Evolutionary conservation across 2,113 vertebrate species (phyloP).

Genomic region (Paramisgurnus dabryanus): DNA sequence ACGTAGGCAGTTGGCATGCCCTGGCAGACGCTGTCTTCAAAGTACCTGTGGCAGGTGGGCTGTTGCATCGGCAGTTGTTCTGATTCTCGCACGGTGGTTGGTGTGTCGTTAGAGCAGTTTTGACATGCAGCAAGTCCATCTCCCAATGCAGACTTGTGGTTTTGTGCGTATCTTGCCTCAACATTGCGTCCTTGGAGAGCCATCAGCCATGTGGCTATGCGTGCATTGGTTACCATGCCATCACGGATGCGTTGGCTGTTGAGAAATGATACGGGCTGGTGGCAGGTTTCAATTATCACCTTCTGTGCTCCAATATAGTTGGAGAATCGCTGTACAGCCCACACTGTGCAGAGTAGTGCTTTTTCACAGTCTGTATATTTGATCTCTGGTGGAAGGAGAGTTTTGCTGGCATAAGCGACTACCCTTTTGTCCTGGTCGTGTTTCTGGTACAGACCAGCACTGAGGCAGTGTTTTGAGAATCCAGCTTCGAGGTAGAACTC

Average conservation of each 20-base stretch:
- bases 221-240: too few species aligned
- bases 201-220: background rate
- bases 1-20: too few species aligned
- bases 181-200: background rate
- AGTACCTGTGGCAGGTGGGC: background rate
- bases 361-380: too few species aligned
- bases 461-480: too few species aligned
- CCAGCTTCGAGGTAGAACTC: too few species aligned
- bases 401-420: background rate
- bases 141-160: background rate
- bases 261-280: too few species aligned
- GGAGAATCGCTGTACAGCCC: too few species aligned
- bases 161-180: background rate
- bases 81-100: background rate
- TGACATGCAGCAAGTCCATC: background rate
- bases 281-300: too few species aligned
- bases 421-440: background rate
- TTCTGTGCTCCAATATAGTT: too few species aligned
- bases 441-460: background rate
- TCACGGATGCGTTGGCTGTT: too few species aligned
- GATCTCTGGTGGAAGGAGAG: background rate
- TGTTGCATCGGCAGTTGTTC: background rate
- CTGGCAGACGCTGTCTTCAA: background rate
- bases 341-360: too few species aligned
- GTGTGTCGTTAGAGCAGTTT: background rate